Evolutionary conservation across 64 coral and sea anemone genomes (phyloP), one percentile per base, ranked within the genome.

Genomic region (Montipora foliosa): DNA sequence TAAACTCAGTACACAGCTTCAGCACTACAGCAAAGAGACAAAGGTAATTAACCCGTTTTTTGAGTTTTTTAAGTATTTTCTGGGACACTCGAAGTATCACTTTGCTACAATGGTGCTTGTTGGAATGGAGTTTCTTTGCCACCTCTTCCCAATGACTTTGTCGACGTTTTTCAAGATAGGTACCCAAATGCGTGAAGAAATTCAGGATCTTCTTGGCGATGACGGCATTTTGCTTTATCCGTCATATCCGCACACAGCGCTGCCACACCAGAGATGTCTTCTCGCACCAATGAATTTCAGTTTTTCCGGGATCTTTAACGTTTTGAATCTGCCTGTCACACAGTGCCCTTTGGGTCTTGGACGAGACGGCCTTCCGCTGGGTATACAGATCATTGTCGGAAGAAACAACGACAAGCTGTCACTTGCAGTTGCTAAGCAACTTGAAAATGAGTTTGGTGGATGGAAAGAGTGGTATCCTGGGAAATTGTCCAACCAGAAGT

Each of bases 281-380:
- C 49, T 97, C 3, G 77, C 93, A 0, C 96, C 96, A n/a, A 67
- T 97, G 5, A 93, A 97, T 69, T 95, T 97, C 20, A 97, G 91
- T 64, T 97, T 95, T 74, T 84, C 96, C 0, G 86, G 93, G 11
- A 95, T 97, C 8, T 97, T 97, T 69, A 97, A 97, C 83, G 90
- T 97, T 2, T 74, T 97, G 2, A 84, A 89, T 64, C 74, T 97
- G 77, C 89, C 96, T 8, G 96, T 97, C 77, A 97, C 96, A 70
- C 96, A 97, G 64, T 97, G 96, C 83, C 96, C 96, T 79, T 78
- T 97, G 49, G 96, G 96, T 17, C 88, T 97, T 5, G 93, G 95
- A 6, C 89, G 55, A 21, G 75, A 89, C 13, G 96, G 96, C 10
- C 90, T 97, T 80, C 96, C 96, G 84, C 89, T 97, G 93, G 96